These are phyloP conservation scores for Australoheros scitulus DNA, from an alignment of 2,113 vertebrate genomes.

Conservation along the genomic window DNA sequence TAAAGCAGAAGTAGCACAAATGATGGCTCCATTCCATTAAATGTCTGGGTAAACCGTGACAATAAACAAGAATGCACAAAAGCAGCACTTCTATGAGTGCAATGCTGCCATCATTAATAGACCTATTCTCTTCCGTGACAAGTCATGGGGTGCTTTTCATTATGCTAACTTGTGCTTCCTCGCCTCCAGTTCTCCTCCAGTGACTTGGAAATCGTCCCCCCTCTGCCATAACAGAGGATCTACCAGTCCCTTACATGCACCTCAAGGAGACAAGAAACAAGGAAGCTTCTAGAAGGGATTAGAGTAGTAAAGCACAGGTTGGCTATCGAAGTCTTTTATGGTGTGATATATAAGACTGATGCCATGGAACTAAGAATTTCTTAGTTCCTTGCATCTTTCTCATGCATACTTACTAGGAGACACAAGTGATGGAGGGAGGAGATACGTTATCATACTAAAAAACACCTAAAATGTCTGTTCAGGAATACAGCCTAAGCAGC, in stretches of 20 bases:
- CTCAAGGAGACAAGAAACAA: neutral
- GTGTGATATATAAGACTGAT: neutral
- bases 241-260: neutral
- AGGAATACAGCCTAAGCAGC: neutral
- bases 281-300: neutral
- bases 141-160: neutral
- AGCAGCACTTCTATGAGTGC: neutral
- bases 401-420: neutral
- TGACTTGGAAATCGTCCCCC: neutral
- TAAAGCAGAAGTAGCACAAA: neutral
- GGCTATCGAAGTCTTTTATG: neutral
- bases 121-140: neutral
- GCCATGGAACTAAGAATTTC: neutral
- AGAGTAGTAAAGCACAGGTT: neutral
- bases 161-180: neutral
- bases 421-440: fast-evolving
- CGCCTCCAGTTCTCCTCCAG: neutral
- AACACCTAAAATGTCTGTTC: neutral
- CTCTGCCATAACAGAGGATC: too few species aligned
- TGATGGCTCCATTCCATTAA: neutral
- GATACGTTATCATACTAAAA: neutral
- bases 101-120: neutral
- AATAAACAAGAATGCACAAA: neutral
- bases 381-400: fast-evolving
- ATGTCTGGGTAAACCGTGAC: neutral